A percentile compares a stretch with the other conserved stretches of the same genome.
These are phyloP conservation scores for Dryoscopus gambensis DNA, from an alignment of 2,113 vertebrate genomes.

Conservation along the genomic window DNA sequence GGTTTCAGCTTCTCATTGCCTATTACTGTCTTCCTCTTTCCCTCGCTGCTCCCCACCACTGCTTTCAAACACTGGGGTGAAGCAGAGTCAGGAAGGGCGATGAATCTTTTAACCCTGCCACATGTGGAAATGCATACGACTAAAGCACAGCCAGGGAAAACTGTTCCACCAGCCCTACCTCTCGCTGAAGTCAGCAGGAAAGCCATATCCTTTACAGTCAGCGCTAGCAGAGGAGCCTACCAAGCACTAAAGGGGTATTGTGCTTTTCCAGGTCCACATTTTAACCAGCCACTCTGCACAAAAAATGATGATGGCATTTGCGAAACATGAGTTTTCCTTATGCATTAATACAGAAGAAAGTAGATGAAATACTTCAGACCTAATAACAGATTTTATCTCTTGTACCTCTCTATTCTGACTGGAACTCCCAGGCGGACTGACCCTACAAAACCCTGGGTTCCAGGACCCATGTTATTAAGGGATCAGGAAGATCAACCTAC, in stretches of 20 bases:
- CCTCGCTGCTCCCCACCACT: neutral
- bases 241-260: neutral
- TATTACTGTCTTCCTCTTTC: neutral
- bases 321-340: neutral
- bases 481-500: neutral
- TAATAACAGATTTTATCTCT: neutral
- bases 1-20: neutral
- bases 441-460: neutral
- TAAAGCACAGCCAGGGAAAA: neutral
- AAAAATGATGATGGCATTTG: accelerated
- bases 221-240: neutral
- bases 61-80: neutral
- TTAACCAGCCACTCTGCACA: neutral
- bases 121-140: neutral
- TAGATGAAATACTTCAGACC: neutral
- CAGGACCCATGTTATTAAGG: neutral
- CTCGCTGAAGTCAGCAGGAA: conserved; percentile 25
- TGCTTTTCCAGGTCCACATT: neutral
- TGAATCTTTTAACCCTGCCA: neutral
- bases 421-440: neutral
- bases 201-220: neutral
- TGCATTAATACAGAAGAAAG: neutral
- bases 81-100: neutral
- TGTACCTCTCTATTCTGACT: neutral
- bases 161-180: neutral